These are phyloP conservation scores for Ariolimax columbianus DNA, from an alignment of 2,888 invertebrate species.

Conservation along the genomic window DNA sequence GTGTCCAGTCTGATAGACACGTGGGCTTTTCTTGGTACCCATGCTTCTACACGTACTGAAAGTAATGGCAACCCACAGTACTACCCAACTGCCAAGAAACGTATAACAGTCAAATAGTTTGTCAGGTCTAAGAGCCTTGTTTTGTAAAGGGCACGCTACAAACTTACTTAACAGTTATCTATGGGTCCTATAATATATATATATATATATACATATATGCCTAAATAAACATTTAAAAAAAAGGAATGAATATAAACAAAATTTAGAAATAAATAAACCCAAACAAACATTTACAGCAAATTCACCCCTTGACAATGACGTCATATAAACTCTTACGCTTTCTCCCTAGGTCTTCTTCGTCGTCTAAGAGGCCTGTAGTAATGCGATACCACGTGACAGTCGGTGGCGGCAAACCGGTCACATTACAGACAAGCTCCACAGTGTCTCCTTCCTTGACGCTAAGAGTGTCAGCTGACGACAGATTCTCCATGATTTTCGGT, in stretches of 20 bases:
- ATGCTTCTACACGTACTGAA: no score
- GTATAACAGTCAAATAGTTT: no score
- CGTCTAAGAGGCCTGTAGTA: conserved; percentile 51
- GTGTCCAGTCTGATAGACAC: no score
- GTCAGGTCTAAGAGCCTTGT: no score
- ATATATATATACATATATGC: background rate
- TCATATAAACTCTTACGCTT: conserved; percentile 59
- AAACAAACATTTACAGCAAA: no score
- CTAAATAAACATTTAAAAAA: background rate
- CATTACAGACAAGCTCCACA: conserved; percentile 89
- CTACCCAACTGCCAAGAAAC: no score
- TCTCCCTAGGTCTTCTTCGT: conserved; percentile 55
- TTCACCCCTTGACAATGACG: background rate
- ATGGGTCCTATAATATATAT: background rate
- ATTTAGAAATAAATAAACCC: no score
- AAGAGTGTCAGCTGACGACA: conserved; percentile 88
- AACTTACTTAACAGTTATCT: no score
- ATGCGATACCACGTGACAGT: conserved; percentile 90
- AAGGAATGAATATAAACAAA: no score
- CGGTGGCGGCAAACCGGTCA: conserved; percentile 88
- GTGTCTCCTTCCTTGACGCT: conserved; percentile 95
- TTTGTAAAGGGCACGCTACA: no score
- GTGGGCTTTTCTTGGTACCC: no score
- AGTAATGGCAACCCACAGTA: no score
- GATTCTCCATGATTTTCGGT: conserved; percentile 93